Conservation (phyloP, 2,888 invertebrate species). For the Abscondita cerata region DNA sequence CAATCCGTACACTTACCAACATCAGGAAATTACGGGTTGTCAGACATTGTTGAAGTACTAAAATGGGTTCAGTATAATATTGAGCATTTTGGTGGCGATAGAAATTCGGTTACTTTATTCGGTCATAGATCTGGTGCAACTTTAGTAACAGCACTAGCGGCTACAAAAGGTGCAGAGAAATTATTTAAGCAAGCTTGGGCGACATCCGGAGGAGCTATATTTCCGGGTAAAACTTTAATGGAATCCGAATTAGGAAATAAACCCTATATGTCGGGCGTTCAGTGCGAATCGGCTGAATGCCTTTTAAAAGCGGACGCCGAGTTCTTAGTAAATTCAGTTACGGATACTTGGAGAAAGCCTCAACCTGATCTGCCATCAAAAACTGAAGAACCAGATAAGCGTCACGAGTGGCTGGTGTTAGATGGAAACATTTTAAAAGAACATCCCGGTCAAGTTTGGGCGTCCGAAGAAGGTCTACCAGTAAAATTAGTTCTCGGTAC, state of each 20-base stretch:
- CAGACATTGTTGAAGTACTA: constrained; percentile 78
- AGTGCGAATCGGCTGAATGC: constrained; percentile 63
- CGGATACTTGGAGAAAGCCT: constrained; percentile 74
- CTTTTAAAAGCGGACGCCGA: constrained; percentile 62
- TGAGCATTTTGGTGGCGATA: constrained; percentile 83
- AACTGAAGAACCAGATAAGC: constrained; percentile 63
- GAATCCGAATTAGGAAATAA: constrained; percentile 69
- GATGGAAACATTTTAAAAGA: constrained; percentile 75
- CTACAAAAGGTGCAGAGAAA: constrained; percentile 64
- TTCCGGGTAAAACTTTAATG: constrained; percentile 69
- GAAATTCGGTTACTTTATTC: constrained; percentile 77
- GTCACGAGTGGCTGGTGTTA: constrained; percentile 76
- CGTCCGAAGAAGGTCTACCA: constrained; percentile 57
- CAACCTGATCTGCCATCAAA: constrained; percentile 62
- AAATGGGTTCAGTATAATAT: constrained; percentile 85
- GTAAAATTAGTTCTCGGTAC: constrained; percentile 72
- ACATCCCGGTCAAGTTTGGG: constrained; percentile 72
- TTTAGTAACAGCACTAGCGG: constrained; percentile 76
- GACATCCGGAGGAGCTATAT: constrained; percentile 77
- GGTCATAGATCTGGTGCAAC: constrained; percentile 87
- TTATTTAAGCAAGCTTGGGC: constrained; percentile 82
- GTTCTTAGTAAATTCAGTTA: constrained; percentile 72
- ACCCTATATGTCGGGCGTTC: constrained; percentile 64
- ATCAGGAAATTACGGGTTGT: constrained; percentile 86
- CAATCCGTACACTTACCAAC: constrained; percentile 74